Evolutionary conservation across 2,888 invertebrate species (phyloP).

Genomic region (Clitarchus hookeri): DNA sequence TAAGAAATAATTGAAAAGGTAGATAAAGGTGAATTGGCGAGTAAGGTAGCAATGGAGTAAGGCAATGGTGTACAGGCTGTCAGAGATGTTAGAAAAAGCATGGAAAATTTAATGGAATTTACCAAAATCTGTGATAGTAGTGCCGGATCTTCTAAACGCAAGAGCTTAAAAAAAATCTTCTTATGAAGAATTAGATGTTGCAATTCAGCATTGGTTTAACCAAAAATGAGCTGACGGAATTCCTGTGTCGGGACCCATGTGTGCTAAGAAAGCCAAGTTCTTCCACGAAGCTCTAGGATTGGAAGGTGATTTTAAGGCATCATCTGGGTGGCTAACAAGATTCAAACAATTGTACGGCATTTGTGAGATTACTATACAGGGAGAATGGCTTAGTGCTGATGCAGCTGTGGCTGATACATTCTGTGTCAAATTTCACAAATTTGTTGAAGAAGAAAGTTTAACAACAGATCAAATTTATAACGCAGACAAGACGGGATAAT

Average conservation of each 20-base stretch:
- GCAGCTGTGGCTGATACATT: not conserved
- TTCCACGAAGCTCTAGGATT: not conserved
- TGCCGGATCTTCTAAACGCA: not conserved
- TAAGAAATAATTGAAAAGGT: too few species aligned
- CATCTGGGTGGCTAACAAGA: not conserved
- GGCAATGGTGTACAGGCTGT: too few species aligned
- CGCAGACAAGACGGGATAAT: not conserved
- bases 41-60: too few species aligned
- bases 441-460: not conserved
- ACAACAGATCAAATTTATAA: not conserved
- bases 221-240: not conserved
- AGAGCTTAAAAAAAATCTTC: not conserved
- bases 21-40: too few species aligned
- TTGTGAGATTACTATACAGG: not conserved
- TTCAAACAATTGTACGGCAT: not conserved
- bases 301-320: not conserved
- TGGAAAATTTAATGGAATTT: too few species aligned
- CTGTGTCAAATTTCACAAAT: not conserved
- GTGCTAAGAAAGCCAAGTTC: not conserved
- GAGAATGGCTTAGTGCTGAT: too few species aligned
- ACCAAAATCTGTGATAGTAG: too few species aligned
- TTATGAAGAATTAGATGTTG: not conserved
- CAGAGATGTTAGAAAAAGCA: too few species aligned
- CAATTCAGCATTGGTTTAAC: not conserved
- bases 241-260: not conserved